Base-by-base conservation (phyloP, 2,113 vertebrate species). In the Vulpes vulpes region DNA sequence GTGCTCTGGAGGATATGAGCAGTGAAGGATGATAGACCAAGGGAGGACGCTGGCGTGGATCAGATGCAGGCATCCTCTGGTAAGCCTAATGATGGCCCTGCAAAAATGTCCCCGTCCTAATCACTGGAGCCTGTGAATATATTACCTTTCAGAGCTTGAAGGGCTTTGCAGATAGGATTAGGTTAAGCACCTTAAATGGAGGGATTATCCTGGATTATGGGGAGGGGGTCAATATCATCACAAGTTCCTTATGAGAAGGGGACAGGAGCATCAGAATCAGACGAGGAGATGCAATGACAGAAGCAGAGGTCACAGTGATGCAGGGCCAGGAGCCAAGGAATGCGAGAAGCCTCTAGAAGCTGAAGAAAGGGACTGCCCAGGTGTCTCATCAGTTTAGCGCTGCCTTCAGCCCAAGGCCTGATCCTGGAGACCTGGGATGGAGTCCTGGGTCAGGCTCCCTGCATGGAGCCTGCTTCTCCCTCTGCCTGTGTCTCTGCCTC, bases 11-110 rank as follows among this genome's bases (percentile, higher is more conserved):
- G 67, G 27, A 19, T 8, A 6, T 4, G 10, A 30, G 32, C 59
- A 11, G 67, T 9, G 3, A 51, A 17, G 32, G 32, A 8, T 0
- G 2, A 10, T 20, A 22, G 57, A 30, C 3, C 1, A 51, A 27
- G 38, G 71, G 64, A 51, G 10, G 80, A 23, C 15, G 62, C 55
- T 57, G 65, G 43, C 64, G 80, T 73, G 55, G 27, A 64, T 74
- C 23, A 2, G 35, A n/a, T 1, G 23, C 11, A 27, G 59, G 53
- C 23, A 25, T 3, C 55, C 27, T 51, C 22, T 17, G n/a, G 20
- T 11, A 8, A 49, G 57, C 16, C 59, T 49, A 38, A 51, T 0
- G 43, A 23, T 74, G 57, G 11, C 17, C 23, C 27, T 60, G 35
- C 12, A 25, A 10, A 73, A 8, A 12, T 20, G 17, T 43, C 25